Percentiles rank a stretch among this genome's conserved stretches.
phyloP scores from a whole-genome alignment of 2,888 invertebrate genomes.

The Trissoscelio sp. region DNA sequence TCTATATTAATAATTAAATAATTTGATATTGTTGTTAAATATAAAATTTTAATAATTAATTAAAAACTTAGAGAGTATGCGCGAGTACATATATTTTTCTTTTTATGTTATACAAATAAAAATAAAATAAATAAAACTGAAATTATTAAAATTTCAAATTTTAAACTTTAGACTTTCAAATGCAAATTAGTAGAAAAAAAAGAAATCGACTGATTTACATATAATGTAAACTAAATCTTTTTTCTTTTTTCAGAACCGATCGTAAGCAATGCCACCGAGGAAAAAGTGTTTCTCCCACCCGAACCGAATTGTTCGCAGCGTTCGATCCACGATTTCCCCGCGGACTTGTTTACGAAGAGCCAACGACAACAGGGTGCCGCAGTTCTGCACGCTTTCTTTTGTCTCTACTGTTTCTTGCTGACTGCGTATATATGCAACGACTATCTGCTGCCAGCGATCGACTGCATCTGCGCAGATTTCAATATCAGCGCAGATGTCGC shows the following conservation, averaged over 20 bases:
- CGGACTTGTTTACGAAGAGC: slow-evolving; percentile 86
- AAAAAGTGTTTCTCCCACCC: background rate
- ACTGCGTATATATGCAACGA: slow-evolving; percentile 96
- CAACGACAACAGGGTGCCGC: slow-evolving; percentile 91
- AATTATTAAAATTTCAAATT: no score
- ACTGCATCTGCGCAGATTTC: slow-evolving; percentile 92
- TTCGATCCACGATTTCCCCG: slow-evolving; percentile 86
- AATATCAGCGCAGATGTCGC: slow-evolving; percentile 94
- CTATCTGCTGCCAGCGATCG: slow-evolving; percentile 95
- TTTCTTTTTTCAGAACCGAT: background rate
- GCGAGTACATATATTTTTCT: no score
- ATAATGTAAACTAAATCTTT: no score
- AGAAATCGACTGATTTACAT: no score
- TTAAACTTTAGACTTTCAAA: no score
- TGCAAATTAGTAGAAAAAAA: no score
- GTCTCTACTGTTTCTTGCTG: slow-evolving; percentile 93
- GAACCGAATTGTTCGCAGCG: slow-evolving; percentile 73
- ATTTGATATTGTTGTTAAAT: no score
- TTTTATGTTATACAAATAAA: no score
- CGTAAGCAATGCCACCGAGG: background rate
- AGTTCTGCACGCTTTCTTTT: slow-evolving; percentile 89
- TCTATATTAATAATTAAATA: no score
- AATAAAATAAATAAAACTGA: no score
- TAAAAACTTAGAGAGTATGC: no score
- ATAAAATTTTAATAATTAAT: no score